These are phyloP conservation scores for Hippocampus kuda DNA, from an alignment of 2,797 vertebrate species.

Conservation along the genomic window DNA sequence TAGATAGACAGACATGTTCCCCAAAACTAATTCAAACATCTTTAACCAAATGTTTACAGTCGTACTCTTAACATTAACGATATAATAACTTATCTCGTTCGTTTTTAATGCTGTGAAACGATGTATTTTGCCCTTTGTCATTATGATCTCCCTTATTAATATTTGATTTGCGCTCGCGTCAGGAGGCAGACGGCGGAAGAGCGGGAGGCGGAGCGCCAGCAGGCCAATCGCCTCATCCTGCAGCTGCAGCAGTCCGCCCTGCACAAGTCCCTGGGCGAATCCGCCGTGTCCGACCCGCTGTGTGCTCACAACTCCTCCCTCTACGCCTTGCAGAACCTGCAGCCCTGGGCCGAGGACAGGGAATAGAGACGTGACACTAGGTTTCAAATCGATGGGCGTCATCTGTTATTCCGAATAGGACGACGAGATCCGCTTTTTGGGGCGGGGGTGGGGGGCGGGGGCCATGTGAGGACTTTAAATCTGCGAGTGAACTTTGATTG, in stretches of 20 bases:
- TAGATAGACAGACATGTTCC: too few species aligned
- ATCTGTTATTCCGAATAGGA: background rate
- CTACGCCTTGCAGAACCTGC: conserved; percentile 92
- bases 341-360: conserved; percentile 88
- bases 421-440: background rate
- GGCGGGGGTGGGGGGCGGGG: background rate
- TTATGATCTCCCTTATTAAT: conserved; percentile 2
- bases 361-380: conserved; percentile 34
- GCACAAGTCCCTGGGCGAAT: conserved; percentile 81
- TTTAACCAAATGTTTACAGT: too few species aligned
- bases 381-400: background rate
- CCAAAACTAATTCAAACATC: too few species aligned
- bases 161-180: conserved; percentile 7
- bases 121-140: background rate
- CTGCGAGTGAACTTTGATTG: conserved; percentile 18
- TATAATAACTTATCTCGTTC: fast-evolving
- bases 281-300: conserved; percentile 81
- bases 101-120: background rate
- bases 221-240: conserved; percentile 87
- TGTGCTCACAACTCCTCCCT: conserved; percentile 95
- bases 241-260: conserved; percentile 93
- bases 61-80: background rate
- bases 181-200: conserved; percentile 96
- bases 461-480: background rate
- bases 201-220: conserved; percentile 90